Base-by-base conservation (phyloP, 2,888 invertebrate species). In the Plagiodera versicolora region DNA sequence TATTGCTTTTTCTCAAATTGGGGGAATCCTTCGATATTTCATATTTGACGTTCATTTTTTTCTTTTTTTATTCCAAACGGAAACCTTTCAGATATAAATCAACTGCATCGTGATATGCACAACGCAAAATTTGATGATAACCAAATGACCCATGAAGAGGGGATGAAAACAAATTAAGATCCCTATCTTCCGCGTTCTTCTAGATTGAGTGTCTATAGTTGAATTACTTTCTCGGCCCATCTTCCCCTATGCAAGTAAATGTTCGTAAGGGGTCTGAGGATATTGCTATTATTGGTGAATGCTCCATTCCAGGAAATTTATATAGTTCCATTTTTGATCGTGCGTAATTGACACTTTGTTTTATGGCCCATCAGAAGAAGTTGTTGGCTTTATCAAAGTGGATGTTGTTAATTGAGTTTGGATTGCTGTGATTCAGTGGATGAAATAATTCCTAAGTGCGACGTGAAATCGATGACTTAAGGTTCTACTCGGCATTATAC, bases 121-220 rank as follows among this genome's bases (percentile, higher is more conserved):
- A 46, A 30, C 51, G 44, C 44, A 62, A 62, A 70, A 66, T 67
- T 67, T 63, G 56, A 47, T 53, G 59, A 61, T 51, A 61, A 64
- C 61, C 62, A 67, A 67, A 68, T 70, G 70, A 67, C 65, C 65
- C 68, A 65, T 68, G 63, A 67, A 69, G 51, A 65, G 70, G 70
- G 70, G 67, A 60, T 57, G 39, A 65, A 66, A 70, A 69, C 68
- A 70, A 72, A 72, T 72, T 72, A 69, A 71, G 72, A 72, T 72
- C 58, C 53, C 61, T 71, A 72, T 72, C 72, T 65, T 46, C 54
- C 60, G 49, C 39, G 67, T 64, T 58, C 58, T 63, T 64, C 64
- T 60, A 66, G 66, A 72, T 71, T 70, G 70, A 68, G 68, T 70
- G 70, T 69, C 70, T 67, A 65, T 69, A 67, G 65, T 63, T 64